Percentiles rank a stretch among this genome's conserved stretches.
Evolutionary conservation across 2,113 vertebrate species (phyloP).

Genomic region (Irena cyanogastra): DNA sequence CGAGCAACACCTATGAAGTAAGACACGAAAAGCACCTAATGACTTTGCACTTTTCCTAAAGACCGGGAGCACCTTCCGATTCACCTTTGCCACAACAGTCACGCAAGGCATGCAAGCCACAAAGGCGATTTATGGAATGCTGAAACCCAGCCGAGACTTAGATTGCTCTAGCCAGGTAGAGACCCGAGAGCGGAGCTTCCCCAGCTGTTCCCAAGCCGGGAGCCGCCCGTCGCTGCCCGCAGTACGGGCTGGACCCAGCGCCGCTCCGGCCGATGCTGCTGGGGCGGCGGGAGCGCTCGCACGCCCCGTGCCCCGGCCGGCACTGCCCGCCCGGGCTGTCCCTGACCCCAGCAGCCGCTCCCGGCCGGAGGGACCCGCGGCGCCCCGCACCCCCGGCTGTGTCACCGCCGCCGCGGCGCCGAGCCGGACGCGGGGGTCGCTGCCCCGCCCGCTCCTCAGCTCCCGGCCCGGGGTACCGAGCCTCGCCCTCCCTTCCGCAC

Average conservation of each 20-base stretch:
- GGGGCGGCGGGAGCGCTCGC: slow-evolving; percentile 18
- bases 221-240: not conserved
- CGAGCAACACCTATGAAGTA: rapidly evolving
- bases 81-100: not conserved
- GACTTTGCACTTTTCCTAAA: slow-evolving; percentile 40
- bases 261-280: not conserved
- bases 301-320: too few species aligned
- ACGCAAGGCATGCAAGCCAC: rapidly evolving
- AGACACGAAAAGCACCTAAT: not conserved
- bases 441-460: too few species aligned
- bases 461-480: too few species aligned
- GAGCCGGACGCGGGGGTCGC: too few species aligned
- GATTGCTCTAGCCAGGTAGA: rapidly evolving
- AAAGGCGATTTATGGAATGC: rapidly evolving
- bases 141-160: rapidly evolving
- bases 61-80: not conserved
- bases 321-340: too few species aligned
- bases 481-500: too few species aligned
- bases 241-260: rapidly evolving
- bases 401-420: too few species aligned
- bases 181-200: not conserved
- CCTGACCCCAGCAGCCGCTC: too few species aligned
- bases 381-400: too few species aligned
- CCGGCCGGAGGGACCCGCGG: too few species aligned
- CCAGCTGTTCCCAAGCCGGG: rapidly evolving